Base-by-base conservation (phyloP, 2,797 vertebrate genomes). In the Schizothorax lantsangensis region DNA sequence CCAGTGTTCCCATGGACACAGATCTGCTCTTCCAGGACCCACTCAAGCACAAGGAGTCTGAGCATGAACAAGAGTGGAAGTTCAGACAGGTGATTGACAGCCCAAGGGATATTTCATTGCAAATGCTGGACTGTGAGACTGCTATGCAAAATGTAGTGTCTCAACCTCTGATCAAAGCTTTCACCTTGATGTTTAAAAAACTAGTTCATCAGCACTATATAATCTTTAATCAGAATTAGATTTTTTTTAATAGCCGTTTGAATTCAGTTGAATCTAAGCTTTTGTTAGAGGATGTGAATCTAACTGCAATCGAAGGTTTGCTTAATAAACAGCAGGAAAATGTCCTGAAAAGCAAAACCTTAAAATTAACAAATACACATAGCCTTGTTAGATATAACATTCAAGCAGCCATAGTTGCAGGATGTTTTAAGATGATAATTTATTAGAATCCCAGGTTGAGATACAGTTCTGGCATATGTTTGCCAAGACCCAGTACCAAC, bases 1-100 rank as follows among this genome's bases (percentile, higher is more conserved):
- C 96, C 0, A 92, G 93, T 81, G 92, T 95, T 12, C 93, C 96
- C 69, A 91, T 96, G 1, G 98, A 99, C 72, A 90, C 94, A 0
- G 98, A 99, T 8, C 73, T 90, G 68, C 89, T 95, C 6, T 98
- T 98, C 89, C 98, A 96, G 91, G 98, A 99, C 91, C 97, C 97
- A 0, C 94, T 97, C 88, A 98, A 97, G 91, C 98, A 97, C 85
- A 96, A 95, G 93, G 98, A 99, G 92, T 96, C 97, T 0, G 97
- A 99, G 21, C 98, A 99, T 69, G 98, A 99, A 86, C 98, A 98
- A 92, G 98, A 99, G 86, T 99, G 98, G 98, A 99, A 99, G 91
- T 95, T 97, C 88, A 95, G 98, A 95, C 98, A 99, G 97, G 98
- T 99, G 88, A 90, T 95, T 87, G 11, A 69, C 79, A 86, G 82